Evolutionary conservation across 2,113 vertebrate species (phyloP).

Genomic region (Aviceda subcristata): DNA sequence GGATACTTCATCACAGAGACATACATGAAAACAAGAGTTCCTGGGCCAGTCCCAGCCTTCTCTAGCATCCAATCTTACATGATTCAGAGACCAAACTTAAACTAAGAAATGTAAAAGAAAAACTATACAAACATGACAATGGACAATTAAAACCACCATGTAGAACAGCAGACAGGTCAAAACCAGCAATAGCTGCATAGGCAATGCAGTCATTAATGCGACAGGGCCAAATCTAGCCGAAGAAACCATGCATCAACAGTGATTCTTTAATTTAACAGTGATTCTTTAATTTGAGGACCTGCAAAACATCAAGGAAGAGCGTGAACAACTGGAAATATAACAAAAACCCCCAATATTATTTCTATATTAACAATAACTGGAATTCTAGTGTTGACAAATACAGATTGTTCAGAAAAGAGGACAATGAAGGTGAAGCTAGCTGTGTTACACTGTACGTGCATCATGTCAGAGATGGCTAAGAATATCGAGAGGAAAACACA

Average conservation of each 20-base stretch:
- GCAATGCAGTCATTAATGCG: not conserved
- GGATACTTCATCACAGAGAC: not conserved
- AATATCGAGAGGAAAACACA: not conserved
- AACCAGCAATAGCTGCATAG: not conserved
- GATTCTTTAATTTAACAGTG: not conserved
- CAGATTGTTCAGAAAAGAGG: not conserved
- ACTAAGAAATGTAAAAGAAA: not conserved
- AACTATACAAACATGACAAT: not conserved
- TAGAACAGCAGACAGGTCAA: not conserved
- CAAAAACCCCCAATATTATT: not conserved
- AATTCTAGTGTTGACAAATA: not conserved
- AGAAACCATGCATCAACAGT: not conserved
- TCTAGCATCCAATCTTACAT: not conserved
- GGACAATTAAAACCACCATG: not conserved
- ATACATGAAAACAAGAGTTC: not conserved
- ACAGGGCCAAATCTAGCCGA: not conserved
- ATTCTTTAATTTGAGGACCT: not conserved
- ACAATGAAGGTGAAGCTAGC: not conserved
- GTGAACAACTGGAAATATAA: not conserved
- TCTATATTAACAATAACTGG: not conserved
- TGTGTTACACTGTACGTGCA: rapidly evolving
- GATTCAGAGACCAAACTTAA: not conserved
- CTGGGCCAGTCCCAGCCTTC: not conserved
- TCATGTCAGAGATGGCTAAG: not conserved
- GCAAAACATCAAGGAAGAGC: not conserved